Base-by-base conservation (phyloP, 1,140 invertebrate species). In the Thalassaphorura encarpata region DNA sequence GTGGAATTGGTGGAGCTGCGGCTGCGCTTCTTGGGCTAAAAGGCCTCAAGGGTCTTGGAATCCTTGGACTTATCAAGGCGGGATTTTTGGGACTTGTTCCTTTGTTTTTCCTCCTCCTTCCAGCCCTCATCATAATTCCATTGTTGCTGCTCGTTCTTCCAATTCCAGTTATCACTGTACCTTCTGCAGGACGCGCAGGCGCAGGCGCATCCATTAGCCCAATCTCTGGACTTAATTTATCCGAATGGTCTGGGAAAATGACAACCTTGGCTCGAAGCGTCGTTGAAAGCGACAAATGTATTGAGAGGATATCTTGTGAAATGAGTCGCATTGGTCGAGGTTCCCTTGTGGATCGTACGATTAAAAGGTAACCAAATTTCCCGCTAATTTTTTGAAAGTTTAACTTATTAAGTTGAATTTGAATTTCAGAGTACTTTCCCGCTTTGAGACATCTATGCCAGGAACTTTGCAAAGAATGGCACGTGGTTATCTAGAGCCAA, bases 1-100 rank as follows among this genome's bases (percentile, higher is more conserved):
- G 41, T 28, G 51, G 39, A 15, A 45, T 52, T 21, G 28, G 61
- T 18, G 57, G 59, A 27, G 62, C 58, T 27, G 42, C 61, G 23
- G 52, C 56, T 43, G 62, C 58, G 8, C 57, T 64, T 8, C 49
- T 61, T n/a, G 63, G 63, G n/a, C 23, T 64, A 3, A 61, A 64
- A 42, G 63, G 63, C 16, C 57, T 64, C 19, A 64, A 64, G 40
- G 57, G 56, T 4, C 39, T 62, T 1, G 60, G 60, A 3, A 29
- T 62, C 21, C 28, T 58, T 1, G 60, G 52, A 4, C 16, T 62
- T 3, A 19, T 54, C 0, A 62, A 62, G 29, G 61, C 57, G 23
- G 29, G 40, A 0, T n/a, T n/a, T n/a, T 33, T 49, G 18, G 54
- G 54, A 26, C 27, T 52, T 31, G n/a, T 64, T 18, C 58, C 58